phyloP scores from a whole-genome alignment of 2,797 vertebrate genomes.

The Acanthurus lineatus region DNA sequence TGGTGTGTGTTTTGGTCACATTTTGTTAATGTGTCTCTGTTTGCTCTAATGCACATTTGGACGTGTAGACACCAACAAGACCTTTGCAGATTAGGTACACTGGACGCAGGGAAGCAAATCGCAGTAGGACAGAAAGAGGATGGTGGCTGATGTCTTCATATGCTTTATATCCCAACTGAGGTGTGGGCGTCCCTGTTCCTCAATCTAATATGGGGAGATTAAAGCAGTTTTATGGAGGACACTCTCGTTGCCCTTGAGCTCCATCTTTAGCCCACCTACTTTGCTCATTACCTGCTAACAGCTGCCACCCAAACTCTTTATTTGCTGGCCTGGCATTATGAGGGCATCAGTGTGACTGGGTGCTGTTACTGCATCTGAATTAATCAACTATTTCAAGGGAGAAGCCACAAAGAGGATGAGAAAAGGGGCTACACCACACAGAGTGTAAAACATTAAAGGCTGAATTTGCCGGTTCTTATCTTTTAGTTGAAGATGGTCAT shows the following conservation, averaged over 20 bases:
- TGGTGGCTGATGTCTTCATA: constrained; percentile 63
- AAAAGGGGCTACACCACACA: neutral
- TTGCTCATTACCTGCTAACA: constrained; percentile 51
- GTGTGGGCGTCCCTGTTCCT: constrained; percentile 69
- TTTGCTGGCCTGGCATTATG: constrained; percentile 44
- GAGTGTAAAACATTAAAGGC: neutral
- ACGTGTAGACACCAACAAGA: constrained; percentile 11
- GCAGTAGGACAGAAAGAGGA: constrained; percentile 28
- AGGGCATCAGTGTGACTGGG: constrained; percentile 25
- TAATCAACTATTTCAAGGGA: constrained; percentile 23
- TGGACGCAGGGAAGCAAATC: constrained; percentile 36
- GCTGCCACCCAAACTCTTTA: constrained; percentile 59
- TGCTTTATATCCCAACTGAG: constrained; percentile 70
- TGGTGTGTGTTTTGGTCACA: constrained; percentile 19
- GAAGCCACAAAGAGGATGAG: neutral
- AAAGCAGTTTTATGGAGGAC: constrained; percentile 80
- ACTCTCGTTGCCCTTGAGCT: constrained; percentile 75
- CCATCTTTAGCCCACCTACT: constrained; percentile 59
- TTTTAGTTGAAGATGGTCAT: constrained; percentile 4
- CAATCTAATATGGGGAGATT: constrained; percentile 78
- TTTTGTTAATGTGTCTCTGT: constrained; percentile 17
- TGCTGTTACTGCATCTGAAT: constrained; percentile 37
- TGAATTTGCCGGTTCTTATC: neutral
- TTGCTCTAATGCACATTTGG: constrained; percentile 7
- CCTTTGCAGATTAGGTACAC: constrained; percentile 17